Conservation (phyloP, 1,140 invertebrate species). For the Papilio xuthus region DNA sequence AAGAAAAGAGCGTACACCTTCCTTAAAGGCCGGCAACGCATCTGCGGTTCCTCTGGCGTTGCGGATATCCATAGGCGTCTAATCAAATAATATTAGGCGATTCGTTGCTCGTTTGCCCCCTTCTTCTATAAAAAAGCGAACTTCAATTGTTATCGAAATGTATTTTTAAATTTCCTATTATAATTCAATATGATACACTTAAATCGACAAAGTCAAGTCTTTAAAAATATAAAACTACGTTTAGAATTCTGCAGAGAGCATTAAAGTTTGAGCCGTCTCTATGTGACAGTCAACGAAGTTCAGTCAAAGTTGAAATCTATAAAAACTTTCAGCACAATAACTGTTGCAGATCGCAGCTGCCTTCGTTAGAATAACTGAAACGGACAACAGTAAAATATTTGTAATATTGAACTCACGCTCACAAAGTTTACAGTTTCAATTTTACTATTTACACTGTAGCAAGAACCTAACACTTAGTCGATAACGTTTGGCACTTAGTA, state of each 20-base stretch:
- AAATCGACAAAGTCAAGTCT: neutral
- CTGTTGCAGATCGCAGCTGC: neutral
- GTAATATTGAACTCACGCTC: conserved; percentile 7
- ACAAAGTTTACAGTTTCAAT: conserved; percentile 14
- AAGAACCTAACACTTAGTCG: neutral
- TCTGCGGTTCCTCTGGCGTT: no score
- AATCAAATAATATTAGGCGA: no score
- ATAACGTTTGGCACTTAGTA: conserved; percentile 26
- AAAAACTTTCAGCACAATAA: conserved; percentile 8
- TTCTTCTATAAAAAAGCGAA: no score
- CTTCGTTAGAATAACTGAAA: conserved; percentile 3
- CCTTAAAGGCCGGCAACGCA: no score
- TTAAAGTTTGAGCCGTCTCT: neutral
- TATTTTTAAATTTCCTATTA: neutral
- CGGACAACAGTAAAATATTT: conserved; percentile 14
- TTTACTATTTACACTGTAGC: conserved; percentile 5
- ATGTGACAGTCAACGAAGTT: neutral
- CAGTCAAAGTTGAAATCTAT: neutral
- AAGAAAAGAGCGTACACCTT: no score
- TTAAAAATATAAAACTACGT: neutral
- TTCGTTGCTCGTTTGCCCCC: no score
- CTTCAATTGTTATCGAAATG: neutral
- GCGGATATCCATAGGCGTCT: no score
- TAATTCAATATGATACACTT: neutral
- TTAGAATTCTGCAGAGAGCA: neutral